Evolutionary conservation across 2,113 vertebrate genomes (phyloP), one percentile per base, ranked within the genome.

Genomic region (Mionectes macconnelli): DNA sequence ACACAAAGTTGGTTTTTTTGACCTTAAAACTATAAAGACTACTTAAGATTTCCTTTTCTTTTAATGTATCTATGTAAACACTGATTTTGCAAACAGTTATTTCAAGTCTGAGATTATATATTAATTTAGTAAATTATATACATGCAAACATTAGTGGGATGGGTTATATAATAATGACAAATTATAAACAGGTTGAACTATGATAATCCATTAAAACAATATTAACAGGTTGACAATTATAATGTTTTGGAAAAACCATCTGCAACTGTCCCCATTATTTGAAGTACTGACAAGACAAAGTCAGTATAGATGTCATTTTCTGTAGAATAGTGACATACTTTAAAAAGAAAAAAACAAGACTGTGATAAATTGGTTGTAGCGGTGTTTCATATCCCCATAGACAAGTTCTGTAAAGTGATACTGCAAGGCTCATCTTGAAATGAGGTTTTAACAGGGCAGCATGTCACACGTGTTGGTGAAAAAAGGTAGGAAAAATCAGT

Each of bases 401-500:
- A 42, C 4, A 33, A 64, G 14, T 27, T 60, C 40, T 66, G 18
- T 13, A 60, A 83, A 86, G 16, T 0, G 3, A 62, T 69, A 49
- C 24, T 27, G 18, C 33, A 67, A 40, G 17, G 19, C 4, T 74
- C 6, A 35, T 8, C 21, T 45, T 53, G 13, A 88, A 62, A 57
- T 31, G 11, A 49, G 9, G 9, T 40, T 88, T 73, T 30, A 14
- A 52, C 20, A 4, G 27, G 5, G 10, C 6, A 24, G 4, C 4
- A 31, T 12, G 22, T 55, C 27, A 50, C 10, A 22, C 0, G 0
- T 22, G 7, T 8, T 42, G 30, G 12, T 33, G 39, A 84, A 42
- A 44, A 40, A 62, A 78, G 37, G 19, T 9, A 23, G 5, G 25
- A 45, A 74, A 69, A 44, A 8, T 14, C 31, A 35, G 5, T 2